Evolutionary conservation across 2,797 vertebrate genomes (phyloP), one percentile per base, ranked within the genome.

Genomic region (Buceros bicornis): DNA sequence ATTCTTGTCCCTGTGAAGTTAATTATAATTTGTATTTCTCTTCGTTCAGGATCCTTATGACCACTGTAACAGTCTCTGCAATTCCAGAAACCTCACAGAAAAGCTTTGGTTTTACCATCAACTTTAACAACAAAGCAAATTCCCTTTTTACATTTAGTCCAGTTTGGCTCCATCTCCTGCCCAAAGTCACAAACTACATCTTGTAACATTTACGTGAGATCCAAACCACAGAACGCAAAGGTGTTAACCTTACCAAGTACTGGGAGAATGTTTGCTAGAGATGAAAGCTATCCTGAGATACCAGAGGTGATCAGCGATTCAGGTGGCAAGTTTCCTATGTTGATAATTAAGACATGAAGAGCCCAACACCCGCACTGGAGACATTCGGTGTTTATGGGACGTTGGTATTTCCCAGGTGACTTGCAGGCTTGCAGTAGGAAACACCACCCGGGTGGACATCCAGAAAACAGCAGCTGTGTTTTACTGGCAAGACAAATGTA

Each of bases 131-230:
- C 5, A 79, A 87, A 48, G 24, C 37, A 53, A 73, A 70, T 25
- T 28, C 47, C 17, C 4, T 33, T 37, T 73, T 61, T n/a, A 3
- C 28, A 42, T 86, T 86, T 76, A 84, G 40, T 33, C 89, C 85
- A 45, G 84, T 93, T 90, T 94, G 81, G 90, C 92, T 93, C 94
- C 95, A 88, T 37, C 95, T 97, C 47, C 94, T 95, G 95, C 73
- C 79, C 58, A 66, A 76, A 90, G 66, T 50, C 56, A 66, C 54
- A 83, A 95, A 95, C 70, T 95, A 81, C 93, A 96, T 16, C 82
- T 50, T 33, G n/a, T 22, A 84, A 89, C 22, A 40, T 61, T 76
- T 64, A 80, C 7, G 0, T 33, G 82, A 78, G 51, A 70, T 69
- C 58, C 51, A 84, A 92, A 86, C 66, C 26, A 48, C 0, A 4